phyloP scores from a whole-genome alignment of 2,888 invertebrate species.

The Automeris io region DNA sequence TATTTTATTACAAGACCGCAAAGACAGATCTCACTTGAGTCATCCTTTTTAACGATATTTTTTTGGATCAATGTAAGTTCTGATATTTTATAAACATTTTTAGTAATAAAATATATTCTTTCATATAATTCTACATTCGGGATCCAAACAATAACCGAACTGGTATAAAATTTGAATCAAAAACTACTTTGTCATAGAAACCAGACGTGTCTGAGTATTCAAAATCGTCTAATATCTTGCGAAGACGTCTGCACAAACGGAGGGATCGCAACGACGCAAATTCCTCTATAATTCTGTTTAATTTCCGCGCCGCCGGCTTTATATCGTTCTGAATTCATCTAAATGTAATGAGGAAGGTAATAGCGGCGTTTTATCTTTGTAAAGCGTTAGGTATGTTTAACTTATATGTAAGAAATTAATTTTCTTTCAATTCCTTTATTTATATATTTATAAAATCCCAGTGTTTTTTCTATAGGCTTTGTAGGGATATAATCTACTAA shows the following conservation, averaged over 20 bases:
- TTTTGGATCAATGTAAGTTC: too few species aligned
- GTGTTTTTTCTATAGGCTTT: too few species aligned
- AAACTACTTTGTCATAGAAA: constrained; percentile 5
- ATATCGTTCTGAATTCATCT: neutral
- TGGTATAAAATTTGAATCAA: neutral
- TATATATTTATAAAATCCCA: too few species aligned
- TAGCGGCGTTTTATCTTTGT: neutral
- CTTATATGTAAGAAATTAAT: neutral
- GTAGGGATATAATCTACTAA: too few species aligned
- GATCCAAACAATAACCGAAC: neutral
- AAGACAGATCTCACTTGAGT: too few species aligned
- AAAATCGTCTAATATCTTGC: constrained; percentile 6
- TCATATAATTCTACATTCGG: too few species aligned
- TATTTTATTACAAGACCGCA: too few species aligned
- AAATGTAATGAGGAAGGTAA: neutral
- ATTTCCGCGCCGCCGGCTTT: neutral
- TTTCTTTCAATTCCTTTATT: neutral
- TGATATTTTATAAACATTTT: too few species aligned
- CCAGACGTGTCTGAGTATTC: constrained; percentile 8
- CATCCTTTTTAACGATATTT: too few species aligned
- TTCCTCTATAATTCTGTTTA: constrained; percentile 1
- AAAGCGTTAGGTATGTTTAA: too few species aligned
- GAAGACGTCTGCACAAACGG: neutral
- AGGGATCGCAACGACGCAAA: neutral
- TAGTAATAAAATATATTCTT: too few species aligned